Evolutionary conservation across 2,797 vertebrate species (phyloP), one percentile per base, ranked within the genome.

Genomic region (Zalophus californianus): DNA sequence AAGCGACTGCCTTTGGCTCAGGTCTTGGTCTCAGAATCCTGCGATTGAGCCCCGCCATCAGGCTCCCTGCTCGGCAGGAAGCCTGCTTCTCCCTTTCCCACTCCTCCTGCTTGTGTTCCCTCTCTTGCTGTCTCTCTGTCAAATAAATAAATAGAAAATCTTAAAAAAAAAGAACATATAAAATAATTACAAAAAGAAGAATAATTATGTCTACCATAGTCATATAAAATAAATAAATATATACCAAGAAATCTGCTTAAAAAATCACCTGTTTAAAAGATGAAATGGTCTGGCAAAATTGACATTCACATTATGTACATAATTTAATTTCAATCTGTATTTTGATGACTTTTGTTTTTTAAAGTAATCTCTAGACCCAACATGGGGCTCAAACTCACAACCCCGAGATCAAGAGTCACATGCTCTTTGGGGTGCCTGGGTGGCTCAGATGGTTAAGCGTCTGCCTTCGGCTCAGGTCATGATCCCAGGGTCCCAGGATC

Each of bases 201-300:
- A 54, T 50, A 70, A 54, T 41, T 70, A 72, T 80, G 38, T 58
- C 91, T 82, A 79, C 64, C 41, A 68, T 68, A 91, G 13, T 73
- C 62, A 88, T 48, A 72, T n/a, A 87, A 56, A 48, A 84, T 78
- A 87, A 91, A 82, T 93, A 91, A 91, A 82, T 93, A 91, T 87
- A 88, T 56, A 95, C 18, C 44, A 58, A 83, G 32, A 91, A 54
- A 54, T 70, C 52, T 86, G 5, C 44, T 91, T 95, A 72, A 89
- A 89, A 86, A 95, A 60, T 73, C 41, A 91, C 27, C 41, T 82
- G 41, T 68, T 78, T 77, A 89, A 92, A 89, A 86, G 64, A 91
- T n/a, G 3, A 92, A 86, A 90, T 64, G 50, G 89, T 94, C 66
- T 66, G 56, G 70, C 38, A 96, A 93, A 93, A 93, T 0, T 41